These are phyloP conservation scores for Cryptoblepharus egeriae DNA, from an alignment of 2,797 vertebrate species.

Conservation along the genomic window DNA sequence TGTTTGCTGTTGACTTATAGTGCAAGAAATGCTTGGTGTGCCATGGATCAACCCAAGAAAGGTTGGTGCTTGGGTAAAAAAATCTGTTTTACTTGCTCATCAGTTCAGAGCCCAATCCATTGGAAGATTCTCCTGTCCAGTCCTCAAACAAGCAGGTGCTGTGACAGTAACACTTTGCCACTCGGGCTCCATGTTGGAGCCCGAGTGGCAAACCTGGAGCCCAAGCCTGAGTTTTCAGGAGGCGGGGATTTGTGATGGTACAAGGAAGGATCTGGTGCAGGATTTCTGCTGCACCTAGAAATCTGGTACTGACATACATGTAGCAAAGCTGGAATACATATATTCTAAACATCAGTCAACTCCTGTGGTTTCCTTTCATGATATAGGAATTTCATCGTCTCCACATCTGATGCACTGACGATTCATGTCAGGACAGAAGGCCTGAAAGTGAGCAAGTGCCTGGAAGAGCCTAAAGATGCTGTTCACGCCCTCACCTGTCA, in stretches of 20 bases:
- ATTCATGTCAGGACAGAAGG: slow-evolving; percentile 80
- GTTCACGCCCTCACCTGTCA: slow-evolving; percentile 87
- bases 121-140: neutral
- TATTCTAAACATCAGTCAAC: too few species aligned
- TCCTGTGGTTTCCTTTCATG: slow-evolving; percentile 5
- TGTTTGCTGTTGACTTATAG: too few species aligned
- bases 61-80: neutral
- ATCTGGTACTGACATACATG: too few species aligned
- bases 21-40: neutral
- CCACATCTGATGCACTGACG: slow-evolving; percentile 80
- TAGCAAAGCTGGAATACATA: too few species aligned
- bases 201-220: too few species aligned
- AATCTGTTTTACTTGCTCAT: neutral
- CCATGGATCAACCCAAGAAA: neutral
- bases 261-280: too few species aligned
- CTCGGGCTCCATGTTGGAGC: too few species aligned
- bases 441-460: slow-evolving; percentile 72
- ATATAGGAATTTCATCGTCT: slow-evolving; percentile 89
- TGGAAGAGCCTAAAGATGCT: slow-evolving; percentile 79
- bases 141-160: too few species aligned
- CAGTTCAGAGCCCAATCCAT: neutral
- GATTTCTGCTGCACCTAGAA: too few species aligned
- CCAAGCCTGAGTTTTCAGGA: too few species aligned
- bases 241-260: too few species aligned
- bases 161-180: neutral